phyloP scores from a whole-genome alignment of 2,113 vertebrate genomes.

The Percopsis transmontana region DNA sequence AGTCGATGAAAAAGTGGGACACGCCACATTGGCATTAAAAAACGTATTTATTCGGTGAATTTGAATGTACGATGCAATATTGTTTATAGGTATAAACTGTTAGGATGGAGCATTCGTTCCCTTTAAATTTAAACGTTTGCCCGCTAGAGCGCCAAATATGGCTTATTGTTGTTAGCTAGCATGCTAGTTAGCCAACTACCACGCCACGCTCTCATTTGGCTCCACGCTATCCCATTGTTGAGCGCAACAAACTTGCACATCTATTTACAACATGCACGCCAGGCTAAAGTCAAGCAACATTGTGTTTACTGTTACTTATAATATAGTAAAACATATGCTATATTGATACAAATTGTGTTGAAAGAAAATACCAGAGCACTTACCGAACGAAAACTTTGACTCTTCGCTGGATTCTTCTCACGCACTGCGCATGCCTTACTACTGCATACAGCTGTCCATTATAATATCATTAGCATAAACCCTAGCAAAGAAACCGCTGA shows the following conservation, averaged over 20 bases:
- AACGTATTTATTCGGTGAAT: neutral
- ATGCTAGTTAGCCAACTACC: conserved; percentile 70
- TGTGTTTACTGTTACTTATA: too few species aligned
- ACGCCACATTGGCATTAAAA: neutral
- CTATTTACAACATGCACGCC: conserved; percentile 14
- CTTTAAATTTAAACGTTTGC: conserved; percentile 70
- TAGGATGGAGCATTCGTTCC: neutral
- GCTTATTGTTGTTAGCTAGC: conserved; percentile 78
- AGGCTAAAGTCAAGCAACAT: neutral
- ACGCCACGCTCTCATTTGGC: conserved; percentile 75
- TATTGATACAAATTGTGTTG: neutral
- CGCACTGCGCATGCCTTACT: conserved; percentile 81
- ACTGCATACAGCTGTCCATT: conserved; percentile 76
- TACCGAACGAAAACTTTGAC: conserved; percentile 82
- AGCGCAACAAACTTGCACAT: conserved; percentile 37
- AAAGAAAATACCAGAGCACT: conserved; percentile 62
- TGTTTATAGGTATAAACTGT: neutral
- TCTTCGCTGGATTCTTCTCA: conserved; percentile 70
- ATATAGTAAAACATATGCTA: neutral
- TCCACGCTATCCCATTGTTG: conserved; percentile 78
- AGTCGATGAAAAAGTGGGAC: conserved; percentile 25
- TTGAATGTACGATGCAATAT: neutral
- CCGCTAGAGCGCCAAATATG: conserved; percentile 74
- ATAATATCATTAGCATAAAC: conserved; percentile 75
- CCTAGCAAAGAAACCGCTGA: conserved; percentile 57